These are phyloP conservation scores for Dendrocincla fuliginosa DNA, from an alignment of 2,797 vertebrate genomes.

Conservation along the genomic window DNA sequence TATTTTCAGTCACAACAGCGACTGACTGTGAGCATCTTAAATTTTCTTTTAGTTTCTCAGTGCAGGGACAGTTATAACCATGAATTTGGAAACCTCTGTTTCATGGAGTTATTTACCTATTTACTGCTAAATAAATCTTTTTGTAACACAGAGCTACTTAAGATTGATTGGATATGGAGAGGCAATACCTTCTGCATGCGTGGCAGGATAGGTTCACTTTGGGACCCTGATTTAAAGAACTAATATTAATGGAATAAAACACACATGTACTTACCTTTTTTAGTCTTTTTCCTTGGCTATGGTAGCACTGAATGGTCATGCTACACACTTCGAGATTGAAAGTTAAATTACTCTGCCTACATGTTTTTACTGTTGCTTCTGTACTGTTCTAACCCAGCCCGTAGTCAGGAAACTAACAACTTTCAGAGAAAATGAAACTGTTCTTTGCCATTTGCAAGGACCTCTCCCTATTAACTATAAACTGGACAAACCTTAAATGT, in stretches of 20 bases:
- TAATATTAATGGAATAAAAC: background rate
- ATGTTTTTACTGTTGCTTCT: background rate
- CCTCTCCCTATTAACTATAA: background rate
- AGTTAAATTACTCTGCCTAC: background rate
- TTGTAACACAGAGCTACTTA: background rate
- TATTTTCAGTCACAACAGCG: rapidly evolving
- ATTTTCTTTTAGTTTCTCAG: background rate
- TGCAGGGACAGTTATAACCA: background rate
- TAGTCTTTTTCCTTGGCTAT: background rate
- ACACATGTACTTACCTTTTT: background rate
- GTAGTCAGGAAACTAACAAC: background rate
- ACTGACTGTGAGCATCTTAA: rapidly evolving
- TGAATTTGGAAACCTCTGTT: background rate
- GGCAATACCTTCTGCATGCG: background rate
- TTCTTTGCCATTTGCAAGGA: background rate
- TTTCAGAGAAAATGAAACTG: background rate
- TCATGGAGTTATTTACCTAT: background rate
- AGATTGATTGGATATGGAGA: background rate
- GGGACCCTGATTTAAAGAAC: background rate
- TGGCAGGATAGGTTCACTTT: background rate
- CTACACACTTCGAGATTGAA: background rate
- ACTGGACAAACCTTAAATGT: slow-evolving; percentile 12
- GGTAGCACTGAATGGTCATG: background rate
- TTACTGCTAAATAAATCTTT: background rate
- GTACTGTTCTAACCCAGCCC: background rate